Evolutionary conservation across 1,140 invertebrate genomes (phyloP).

Genomic region (Cydia fagiglandana): DNA sequence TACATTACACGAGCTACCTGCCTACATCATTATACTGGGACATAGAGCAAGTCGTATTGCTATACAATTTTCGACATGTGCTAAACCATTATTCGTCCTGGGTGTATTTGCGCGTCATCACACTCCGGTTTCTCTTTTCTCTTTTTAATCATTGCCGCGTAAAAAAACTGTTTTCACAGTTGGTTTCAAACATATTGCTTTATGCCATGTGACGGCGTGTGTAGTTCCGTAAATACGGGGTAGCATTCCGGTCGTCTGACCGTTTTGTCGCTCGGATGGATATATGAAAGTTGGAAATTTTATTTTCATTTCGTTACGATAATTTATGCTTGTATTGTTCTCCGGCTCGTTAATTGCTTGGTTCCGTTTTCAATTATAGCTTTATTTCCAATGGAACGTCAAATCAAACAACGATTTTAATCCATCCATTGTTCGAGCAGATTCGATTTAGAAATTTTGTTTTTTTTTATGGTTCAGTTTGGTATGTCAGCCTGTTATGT

Average conservation of each 20-base stretch:
- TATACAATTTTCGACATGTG: conserved; percentile 3
- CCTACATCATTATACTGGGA: neutral
- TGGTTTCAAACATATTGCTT: conserved; percentile 43
- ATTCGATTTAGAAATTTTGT: neutral
- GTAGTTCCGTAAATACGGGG: conserved; percentile 34
- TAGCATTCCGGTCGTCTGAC: conserved; percentile 14
- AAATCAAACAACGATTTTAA: neutral
- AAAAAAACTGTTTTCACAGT: conserved; percentile 51
- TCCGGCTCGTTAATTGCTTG: neutral
- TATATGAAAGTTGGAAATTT: conserved; percentile 24
- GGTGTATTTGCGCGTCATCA: conserved; percentile 44
- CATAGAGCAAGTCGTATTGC: neutral
- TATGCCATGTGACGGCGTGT: conserved; percentile 35
- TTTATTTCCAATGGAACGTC: neutral
- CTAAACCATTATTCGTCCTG: conserved; percentile 33
- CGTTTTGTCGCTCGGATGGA: conserved; percentile 20
- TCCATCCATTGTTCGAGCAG: neutral
- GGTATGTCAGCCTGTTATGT: too few species aligned
- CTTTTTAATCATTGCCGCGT: conserved; percentile 51
- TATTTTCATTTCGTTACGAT: conserved; percentile 22
- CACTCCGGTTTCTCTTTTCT: conserved; percentile 36
- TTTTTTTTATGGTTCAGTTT: too few species aligned
- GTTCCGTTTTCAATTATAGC: neutral
- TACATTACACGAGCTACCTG: neutral
- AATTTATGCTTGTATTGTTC: conserved; percentile 11